A percentile compares a stretch with the other conserved stretches of the same genome.
These are phyloP conservation scores for Meloidogyne exigua DNA, from an alignment of 1,140 invertebrate species.

Conservation along the genomic window DNA sequence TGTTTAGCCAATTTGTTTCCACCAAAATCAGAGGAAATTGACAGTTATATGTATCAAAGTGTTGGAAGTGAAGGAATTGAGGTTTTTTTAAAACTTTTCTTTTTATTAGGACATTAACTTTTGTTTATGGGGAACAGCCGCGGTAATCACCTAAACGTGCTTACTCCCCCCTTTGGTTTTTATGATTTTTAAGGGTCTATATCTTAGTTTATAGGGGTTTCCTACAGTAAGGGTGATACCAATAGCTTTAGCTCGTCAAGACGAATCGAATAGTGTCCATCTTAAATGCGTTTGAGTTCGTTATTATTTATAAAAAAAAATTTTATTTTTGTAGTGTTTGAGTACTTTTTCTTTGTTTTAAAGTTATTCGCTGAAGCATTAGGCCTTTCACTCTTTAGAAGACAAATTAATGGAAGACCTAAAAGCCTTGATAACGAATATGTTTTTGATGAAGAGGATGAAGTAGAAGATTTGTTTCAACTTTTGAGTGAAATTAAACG, in stretches of 20 bases:
- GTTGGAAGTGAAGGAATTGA: conserved; percentile 92
- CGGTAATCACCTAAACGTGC: too few species aligned
- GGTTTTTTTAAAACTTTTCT: conserved; percentile 32
- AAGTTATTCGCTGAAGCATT: conserved; percentile 77
- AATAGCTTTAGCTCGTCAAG: too few species aligned
- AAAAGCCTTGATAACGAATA: conserved; percentile 77
- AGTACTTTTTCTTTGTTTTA: conserved; percentile 15
- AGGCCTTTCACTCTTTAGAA: conserved; percentile 82
- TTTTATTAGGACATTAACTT: background rate
- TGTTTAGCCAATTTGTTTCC: conserved; percentile 93
- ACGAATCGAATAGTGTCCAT: too few species aligned
- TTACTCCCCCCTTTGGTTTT: too few species aligned
- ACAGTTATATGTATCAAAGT: conserved; percentile 98
- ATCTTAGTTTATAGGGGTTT: too few species aligned
- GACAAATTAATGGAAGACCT: conserved; percentile 76
- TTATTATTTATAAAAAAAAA: too few species aligned
- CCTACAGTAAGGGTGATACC: too few species aligned
- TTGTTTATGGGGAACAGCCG: too few species aligned
- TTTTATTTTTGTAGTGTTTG: too few species aligned
- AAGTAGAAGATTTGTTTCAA: conserved; percentile 95
- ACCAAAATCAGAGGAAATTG: conserved; percentile 77
- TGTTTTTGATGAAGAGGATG: conserved; percentile 80
- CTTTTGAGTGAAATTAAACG: conserved; percentile 82
- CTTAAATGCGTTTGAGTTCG: too few species aligned
- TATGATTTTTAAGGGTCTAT: too few species aligned